These are phyloP conservation scores for Carassius auratus DNA, from an alignment of 2,113 vertebrate genomes.

Conservation along the genomic window DNA sequence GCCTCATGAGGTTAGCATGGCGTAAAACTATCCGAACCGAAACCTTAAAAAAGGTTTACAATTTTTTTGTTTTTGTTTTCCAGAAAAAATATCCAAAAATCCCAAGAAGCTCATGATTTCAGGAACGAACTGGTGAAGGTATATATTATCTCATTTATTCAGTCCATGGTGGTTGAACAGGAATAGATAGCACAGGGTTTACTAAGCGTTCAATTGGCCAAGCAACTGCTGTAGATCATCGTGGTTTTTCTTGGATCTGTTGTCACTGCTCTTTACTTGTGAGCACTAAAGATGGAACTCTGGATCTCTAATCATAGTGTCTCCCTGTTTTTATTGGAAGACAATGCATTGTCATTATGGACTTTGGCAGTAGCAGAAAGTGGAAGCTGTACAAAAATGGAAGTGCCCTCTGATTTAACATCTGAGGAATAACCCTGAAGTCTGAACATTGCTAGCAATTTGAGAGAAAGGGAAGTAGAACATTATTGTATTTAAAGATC, in stretches of 20 bases:
- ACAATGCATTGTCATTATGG: slow-evolving; percentile 27
- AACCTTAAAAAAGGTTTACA: neutral
- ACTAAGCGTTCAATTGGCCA: neutral
- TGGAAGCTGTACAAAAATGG: slow-evolving; percentile 16
- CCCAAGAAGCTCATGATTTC: neutral
- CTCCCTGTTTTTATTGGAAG: slow-evolving; percentile 35
- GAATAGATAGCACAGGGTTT: slow-evolving; percentile 9
- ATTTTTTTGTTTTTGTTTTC: neutral
- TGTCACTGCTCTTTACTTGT: slow-evolving; percentile 3
- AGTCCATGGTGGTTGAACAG: neutral
- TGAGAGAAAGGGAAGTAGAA: neutral
- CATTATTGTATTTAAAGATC: neutral
- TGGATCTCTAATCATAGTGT: slow-evolving; percentile 17
- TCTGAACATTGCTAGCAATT: neutral
- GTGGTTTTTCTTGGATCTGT: slow-evolving; percentile 27
- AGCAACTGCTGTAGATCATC: slow-evolving; percentile 1
- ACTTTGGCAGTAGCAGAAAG: neutral
- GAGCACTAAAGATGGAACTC: slow-evolving; percentile 15
- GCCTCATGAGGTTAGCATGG: neutral
- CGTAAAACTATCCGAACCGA: neutral
- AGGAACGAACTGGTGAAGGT: neutral
- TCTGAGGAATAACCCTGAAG: slow-evolving; percentile 25
- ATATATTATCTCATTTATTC: neutral
- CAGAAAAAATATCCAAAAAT: neutral
- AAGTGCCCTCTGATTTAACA: slow-evolving; percentile 24